Evolutionary conservation across 1,140 invertebrate species (phyloP).

Genomic region (Chironomus tepperi): DNA sequence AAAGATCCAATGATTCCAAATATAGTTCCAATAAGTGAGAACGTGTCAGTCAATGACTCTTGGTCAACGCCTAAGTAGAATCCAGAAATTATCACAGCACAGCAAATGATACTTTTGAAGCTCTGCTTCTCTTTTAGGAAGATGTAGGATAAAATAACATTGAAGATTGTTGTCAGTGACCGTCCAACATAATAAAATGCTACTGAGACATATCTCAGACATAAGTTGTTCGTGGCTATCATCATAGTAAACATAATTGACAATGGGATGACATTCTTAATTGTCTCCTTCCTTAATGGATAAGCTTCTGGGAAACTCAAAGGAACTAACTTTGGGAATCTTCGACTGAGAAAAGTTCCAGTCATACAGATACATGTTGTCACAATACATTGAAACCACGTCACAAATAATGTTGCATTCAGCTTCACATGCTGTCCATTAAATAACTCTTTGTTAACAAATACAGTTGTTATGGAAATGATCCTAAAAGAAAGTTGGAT

Average conservation of each 20-base stretch:
- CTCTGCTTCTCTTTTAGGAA: conserved; percentile 80
- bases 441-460: conserved; percentile 78
- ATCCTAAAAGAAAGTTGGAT: conserved; percentile 50
- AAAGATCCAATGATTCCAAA: conserved; percentile 90
- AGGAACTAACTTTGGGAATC: conserved; percentile 52
- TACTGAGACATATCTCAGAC: conserved; percentile 92
- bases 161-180: conserved; percentile 97
- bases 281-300: conserved; percentile 50
- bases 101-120: conserved; percentile 69
- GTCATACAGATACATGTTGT: conserved; percentile 73
- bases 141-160: conserved; percentile 79
- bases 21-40: conserved; percentile 80
- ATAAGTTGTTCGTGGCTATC: conserved; percentile 96
- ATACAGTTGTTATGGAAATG: conserved; percentile 89
- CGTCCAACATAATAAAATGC: conserved; percentile 97
- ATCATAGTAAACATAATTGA: conserved; percentile 90
- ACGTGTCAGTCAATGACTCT: conserved; percentile 77
- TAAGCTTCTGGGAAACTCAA: conserved; percentile 58
- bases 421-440: conserved; percentile 69
- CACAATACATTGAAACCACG: conserved; percentile 94
- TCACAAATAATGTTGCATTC: conserved; percentile 93
- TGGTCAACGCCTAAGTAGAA: conserved; percentile 95
- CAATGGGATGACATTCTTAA: conserved; percentile 71
- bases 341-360: conserved; percentile 42
- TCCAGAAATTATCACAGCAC: conserved; percentile 78